A percentile compares a stretch with the other conserved stretches of the same genome.
phyloP scores from a whole-genome alignment of 2,888 invertebrate genomes.

The Acleris sparsana region DNA sequence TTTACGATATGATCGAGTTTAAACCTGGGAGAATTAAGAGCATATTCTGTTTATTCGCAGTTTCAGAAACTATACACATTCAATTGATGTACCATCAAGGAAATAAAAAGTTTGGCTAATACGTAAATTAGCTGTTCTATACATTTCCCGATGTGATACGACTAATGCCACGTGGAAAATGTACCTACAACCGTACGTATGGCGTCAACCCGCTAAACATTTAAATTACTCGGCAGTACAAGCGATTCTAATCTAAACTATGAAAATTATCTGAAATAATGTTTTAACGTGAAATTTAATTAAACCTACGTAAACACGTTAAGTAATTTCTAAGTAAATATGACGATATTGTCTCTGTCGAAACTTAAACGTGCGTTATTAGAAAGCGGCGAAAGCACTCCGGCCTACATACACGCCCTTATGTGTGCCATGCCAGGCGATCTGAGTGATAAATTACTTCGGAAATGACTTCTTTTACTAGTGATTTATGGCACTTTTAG shows the following conservation, averaged over 20 bases:
- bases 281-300: slow-evolving; percentile 5
- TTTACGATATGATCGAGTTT: no score
- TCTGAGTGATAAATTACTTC: slow-evolving; percentile 32
- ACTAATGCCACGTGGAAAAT: no score
- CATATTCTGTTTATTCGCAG: no score
- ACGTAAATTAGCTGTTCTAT: no score
- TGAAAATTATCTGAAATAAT: not conserved
- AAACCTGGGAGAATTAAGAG: no score
- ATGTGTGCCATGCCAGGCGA: slow-evolving; percentile 28
- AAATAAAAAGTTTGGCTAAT: no score
- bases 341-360: slow-evolving; percentile 19
- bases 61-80: no score
- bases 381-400: slow-evolving; percentile 35
- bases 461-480: slow-evolving; percentile 32
- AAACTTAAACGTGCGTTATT: slow-evolving; percentile 17
- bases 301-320: not conserved
- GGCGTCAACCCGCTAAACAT: no score
- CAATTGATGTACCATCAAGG: no score
- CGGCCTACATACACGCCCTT: slow-evolving; percentile 28
- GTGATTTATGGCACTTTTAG: slow-evolving; percentile 36
- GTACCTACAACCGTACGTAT: no score
- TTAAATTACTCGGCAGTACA: no score
- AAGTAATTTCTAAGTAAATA: slow-evolving; percentile 2
- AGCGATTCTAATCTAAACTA: not conserved
- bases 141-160: no score